These are phyloP conservation scores for Nyctereutes procyonoides DNA, from an alignment of 2,113 vertebrate species.

Conservation along the genomic window DNA sequence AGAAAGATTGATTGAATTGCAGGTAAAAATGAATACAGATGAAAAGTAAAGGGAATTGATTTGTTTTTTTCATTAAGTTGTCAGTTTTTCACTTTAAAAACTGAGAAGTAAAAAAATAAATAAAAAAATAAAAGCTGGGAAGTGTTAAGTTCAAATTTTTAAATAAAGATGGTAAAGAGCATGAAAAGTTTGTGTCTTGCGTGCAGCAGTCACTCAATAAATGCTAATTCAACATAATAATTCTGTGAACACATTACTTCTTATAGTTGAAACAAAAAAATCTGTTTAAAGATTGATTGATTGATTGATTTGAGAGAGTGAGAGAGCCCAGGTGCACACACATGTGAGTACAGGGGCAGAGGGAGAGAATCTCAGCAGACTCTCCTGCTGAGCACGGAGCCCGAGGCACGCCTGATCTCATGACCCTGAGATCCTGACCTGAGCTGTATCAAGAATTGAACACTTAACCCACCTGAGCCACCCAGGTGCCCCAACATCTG, in stretches of 20 bases:
- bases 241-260: not conserved
- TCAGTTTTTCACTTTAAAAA: not conserved
- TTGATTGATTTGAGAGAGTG: not conserved
- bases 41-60: not conserved
- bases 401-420: not conserved
- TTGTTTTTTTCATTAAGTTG: not conserved
- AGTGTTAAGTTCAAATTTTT: not conserved
- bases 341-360: not conserved
- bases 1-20: not conserved
- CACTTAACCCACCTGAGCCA: not conserved
- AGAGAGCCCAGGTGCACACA: not conserved
- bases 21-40: not conserved
- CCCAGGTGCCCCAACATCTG: not conserved
- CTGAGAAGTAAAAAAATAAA: not conserved
- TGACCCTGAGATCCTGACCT: not conserved
- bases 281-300: not conserved
- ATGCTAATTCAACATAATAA: not conserved
- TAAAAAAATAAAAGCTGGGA: not conserved
- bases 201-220: not conserved
- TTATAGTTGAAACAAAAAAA: not conserved
- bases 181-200: not conserved
- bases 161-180: not conserved
- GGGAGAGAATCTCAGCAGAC: not conserved
- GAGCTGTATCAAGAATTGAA: not conserved
- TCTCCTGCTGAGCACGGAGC: not conserved